A percentile compares a stretch with the other conserved stretches of the same genome.
Evolutionary conservation across 2,797 vertebrate genomes (phyloP).

Genomic region (Scolopax bukidnonensis): DNA sequence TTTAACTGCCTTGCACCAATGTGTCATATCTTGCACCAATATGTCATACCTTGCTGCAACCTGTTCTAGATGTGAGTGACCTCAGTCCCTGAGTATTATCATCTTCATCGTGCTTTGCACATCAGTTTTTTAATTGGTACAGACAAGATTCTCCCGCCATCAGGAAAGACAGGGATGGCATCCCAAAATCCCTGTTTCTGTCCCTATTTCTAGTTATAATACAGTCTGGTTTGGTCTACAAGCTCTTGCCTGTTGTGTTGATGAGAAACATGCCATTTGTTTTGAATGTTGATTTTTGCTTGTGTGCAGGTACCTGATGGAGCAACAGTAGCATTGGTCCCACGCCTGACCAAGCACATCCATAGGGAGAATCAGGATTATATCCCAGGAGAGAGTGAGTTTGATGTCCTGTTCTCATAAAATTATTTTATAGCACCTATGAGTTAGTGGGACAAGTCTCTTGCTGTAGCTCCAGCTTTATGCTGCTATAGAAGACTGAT

Average conservation of each 20-base stretch:
- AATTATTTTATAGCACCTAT: not conserved
- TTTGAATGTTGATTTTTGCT: not conserved
- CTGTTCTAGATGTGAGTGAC: not conserved
- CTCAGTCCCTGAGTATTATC: not conserved
- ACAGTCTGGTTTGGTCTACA: not conserved
- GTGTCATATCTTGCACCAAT: not conserved
- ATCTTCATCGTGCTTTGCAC: not conserved
- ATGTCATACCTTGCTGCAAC: not conserved
- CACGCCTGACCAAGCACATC: conserved; percentile 92
- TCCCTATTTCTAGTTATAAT: not conserved
- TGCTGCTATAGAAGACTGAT: not conserved
- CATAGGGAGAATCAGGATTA: conserved; percentile 96
- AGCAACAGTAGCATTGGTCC: conserved; percentile 93
- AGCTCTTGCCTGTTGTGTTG: not conserved
- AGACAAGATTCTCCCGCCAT: not conserved
- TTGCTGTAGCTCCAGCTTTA: not conserved
- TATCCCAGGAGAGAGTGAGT: conserved; percentile 95
- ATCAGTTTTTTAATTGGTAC: not conserved
- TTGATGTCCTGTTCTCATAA: not conserved
- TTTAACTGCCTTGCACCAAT: not conserved
- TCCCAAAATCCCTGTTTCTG: not conserved
- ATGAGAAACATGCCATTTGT: not conserved
- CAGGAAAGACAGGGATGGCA: not conserved
- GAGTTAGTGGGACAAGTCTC: not conserved
- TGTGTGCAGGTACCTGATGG: conserved; percentile 90